Percentiles rank a stretch among this genome's conserved stretches.
phyloP scores from a whole-genome alignment of 92 coral and sea anemone genomes.

The Scolanthus callimorphus region DNA sequence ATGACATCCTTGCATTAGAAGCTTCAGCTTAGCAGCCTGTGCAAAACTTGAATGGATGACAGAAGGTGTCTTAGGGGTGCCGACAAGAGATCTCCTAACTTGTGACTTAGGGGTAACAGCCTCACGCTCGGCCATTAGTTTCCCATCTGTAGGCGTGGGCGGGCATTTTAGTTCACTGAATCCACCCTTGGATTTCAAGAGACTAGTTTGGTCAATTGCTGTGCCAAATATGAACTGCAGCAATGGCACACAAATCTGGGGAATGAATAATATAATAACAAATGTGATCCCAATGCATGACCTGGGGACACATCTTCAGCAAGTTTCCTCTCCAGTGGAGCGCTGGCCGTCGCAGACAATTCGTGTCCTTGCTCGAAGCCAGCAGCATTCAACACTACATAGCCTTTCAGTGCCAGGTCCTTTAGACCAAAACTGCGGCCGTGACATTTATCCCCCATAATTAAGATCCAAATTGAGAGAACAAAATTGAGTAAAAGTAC shows the following conservation, averaged over 20 bases:
- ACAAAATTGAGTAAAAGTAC: conserved; percentile 1
- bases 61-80: conserved; percentile 81
- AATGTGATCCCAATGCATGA: too few relatives aligned
- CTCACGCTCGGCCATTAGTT: conserved; percentile 46
- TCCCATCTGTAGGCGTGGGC: conserved; percentile 77
- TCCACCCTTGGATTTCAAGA: conserved; percentile 65
- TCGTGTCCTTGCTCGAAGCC: too few relatives aligned
- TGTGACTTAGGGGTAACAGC: conserved; percentile 71
- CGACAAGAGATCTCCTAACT: conserved; percentile 78
- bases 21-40: conserved; percentile 46
- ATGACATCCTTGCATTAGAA: conserved; percentile 66
- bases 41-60: conserved; percentile 76
- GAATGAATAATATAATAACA: too few relatives aligned
- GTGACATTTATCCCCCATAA: too few relatives aligned
- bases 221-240: conserved; percentile 85
- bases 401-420: too few relatives aligned
- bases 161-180: conserved; percentile 80
- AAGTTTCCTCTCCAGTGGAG: too few relatives aligned
- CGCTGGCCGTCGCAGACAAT: too few relatives aligned
- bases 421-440: too few relatives aligned
- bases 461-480: too few relatives aligned
- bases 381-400: too few relatives aligned
- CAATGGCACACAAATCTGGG: conserved; percentile 83
- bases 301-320: too few relatives aligned
- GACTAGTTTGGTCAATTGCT: conserved; percentile 57